Evolutionary conservation across 2,888 invertebrate genomes (phyloP), one percentile per base, ranked within the genome.

Genomic region (Oscheius sp.): DNA sequence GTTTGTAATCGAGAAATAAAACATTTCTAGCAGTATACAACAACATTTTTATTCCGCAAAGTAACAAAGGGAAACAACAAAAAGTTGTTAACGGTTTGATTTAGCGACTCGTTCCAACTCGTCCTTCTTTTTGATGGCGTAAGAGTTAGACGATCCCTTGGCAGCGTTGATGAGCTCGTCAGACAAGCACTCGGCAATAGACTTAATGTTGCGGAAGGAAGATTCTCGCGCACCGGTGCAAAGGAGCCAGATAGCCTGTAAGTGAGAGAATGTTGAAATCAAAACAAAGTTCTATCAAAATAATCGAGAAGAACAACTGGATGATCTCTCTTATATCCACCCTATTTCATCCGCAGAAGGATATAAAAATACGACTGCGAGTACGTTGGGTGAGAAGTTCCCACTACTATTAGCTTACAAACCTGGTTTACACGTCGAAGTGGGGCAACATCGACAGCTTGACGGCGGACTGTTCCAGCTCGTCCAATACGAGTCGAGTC

Each of bases 71-170:
- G 55, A 50, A 17, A 34, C 25, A 63, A 31, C 31, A 63, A 31
- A 63, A 63, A 31, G 48, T 17, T 61, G 74, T 94, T 97, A 99
- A 93, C 98, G 94, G 92, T 99, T 99, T 89, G 96, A 97, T 90
- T 98, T 98, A 88, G 98, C 98, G 85, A 99, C 98, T 91, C 98
- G 94, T 90, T 98, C 98, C 89, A 99, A 91, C 91, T 99, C 98
- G 89, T 98, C 98, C 90, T 98, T 98, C 91, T 98, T 98, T 91
- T 98, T 98, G 90, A 98, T 98, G 83, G 98, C 98, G 87, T 98
- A 97, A 45, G 96, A 96, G 90, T 98, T 98, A 75, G 97, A 97
- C 76, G 97, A 98, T 80, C 98, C 98, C 92, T 97, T 98, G 63
- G 97, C 96, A 82, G 98, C 98, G 88, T 98, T 99, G 88, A 99